phyloP scores from a whole-genome alignment of 2,888 invertebrate species.

The Silvanus unidentatus region DNA sequence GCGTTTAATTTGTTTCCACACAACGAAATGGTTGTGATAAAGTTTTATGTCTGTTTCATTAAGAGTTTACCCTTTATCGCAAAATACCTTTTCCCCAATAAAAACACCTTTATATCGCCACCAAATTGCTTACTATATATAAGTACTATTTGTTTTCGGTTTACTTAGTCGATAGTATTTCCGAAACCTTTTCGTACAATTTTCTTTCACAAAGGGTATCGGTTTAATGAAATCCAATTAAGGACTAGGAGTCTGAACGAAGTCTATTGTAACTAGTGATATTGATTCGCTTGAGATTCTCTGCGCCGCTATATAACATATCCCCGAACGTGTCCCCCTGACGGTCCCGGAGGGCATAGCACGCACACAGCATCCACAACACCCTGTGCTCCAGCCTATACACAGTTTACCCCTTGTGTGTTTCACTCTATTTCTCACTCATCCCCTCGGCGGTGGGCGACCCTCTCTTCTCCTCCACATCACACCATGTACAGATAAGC shows the following conservation, averaged over 20 bases:
- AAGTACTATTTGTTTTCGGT: no score
- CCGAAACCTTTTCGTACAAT: conserved; percentile 18
- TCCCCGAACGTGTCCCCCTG: conserved; percentile 17
- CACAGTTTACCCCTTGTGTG: not conserved
- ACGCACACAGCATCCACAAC: conserved; percentile 28
- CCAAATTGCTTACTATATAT: no score
- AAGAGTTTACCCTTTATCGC: no score
- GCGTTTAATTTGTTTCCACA: no score
- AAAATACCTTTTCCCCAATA: no score
- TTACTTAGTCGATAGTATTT: conserved; percentile 6
- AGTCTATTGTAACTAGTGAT: conserved; percentile 26
- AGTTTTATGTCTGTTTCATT: no score
- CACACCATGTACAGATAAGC: conserved; percentile 14
- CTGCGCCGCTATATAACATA: conserved; percentile 12
- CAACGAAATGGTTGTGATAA: no score
- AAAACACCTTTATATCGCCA: no score
- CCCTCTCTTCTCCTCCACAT: conserved; percentile 8
- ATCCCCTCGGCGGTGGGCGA: not conserved
- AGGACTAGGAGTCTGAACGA: conserved; percentile 17
- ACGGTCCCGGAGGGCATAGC: conserved; percentile 20
- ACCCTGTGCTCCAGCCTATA: conserved; percentile 12
- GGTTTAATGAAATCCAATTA: conserved; percentile 27
- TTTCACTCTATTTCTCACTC: conserved; percentile 3
- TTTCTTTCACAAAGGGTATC: conserved; percentile 22
- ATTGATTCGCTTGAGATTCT: conserved; percentile 25